Percentiles rank a stretch among this genome's conserved stretches.
phyloP scores from a whole-genome alignment of 2,888 invertebrate genomes.

The Leptothorax acervorum region DNA sequence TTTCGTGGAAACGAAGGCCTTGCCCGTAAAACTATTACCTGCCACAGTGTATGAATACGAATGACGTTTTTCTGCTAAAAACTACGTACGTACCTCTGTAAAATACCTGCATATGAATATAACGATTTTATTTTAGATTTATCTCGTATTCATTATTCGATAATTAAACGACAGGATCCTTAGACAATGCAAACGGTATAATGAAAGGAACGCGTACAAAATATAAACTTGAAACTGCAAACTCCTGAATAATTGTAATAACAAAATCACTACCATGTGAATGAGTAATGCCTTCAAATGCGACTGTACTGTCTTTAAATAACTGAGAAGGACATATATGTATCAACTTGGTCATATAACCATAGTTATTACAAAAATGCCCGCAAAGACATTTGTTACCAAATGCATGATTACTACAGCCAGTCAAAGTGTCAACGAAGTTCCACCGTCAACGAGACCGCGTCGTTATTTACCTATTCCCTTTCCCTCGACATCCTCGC shows the following conservation, averaged over 20 bases:
- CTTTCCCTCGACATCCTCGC: not conserved
- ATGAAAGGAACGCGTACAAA: not conserved
- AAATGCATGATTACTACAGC: not conserved
- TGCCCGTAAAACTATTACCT: not conserved
- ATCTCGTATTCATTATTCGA: not conserved
- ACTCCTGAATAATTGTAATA: not conserved
- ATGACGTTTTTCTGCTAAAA: not conserved
- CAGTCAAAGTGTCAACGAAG: not conserved
- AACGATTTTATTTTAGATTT: not conserved
- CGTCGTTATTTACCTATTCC: not conserved
- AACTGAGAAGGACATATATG: too few species aligned
- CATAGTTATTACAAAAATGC: not conserved
- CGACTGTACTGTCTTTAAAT: too few species aligned
- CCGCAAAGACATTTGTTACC: not conserved
- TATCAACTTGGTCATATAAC: not conserved
- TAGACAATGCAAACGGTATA: not conserved
- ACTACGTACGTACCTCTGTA: not conserved
- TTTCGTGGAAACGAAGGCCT: conserved; percentile 14
- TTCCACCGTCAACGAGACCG: not conserved
- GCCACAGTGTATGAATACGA: not conserved
- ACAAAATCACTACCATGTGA: not conserved
- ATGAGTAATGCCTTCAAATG: not conserved
- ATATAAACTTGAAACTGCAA: not conserved
- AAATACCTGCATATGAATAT: not conserved
- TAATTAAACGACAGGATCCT: not conserved